phyloP scores from a whole-genome alignment of 2,797 vertebrate genomes.

The Adelosebastes latens region DNA sequence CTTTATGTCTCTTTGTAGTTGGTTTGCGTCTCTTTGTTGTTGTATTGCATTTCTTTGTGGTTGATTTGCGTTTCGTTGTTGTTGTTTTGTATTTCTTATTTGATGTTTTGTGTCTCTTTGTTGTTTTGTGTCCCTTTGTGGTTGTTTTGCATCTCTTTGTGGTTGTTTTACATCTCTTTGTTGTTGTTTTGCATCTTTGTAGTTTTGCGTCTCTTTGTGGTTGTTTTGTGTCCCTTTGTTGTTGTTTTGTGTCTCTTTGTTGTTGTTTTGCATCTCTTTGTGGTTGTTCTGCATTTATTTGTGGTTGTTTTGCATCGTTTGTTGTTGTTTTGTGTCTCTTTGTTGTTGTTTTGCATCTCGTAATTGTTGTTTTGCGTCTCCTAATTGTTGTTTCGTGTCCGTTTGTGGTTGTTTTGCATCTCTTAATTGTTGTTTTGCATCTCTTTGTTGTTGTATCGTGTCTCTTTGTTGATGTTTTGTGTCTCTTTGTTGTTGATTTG shows the following conservation, averaged over 20 bases:
- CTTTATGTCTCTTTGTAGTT: background rate
- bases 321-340: background rate
- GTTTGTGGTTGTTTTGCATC: too few relatives aligned
- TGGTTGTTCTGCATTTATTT: background rate
- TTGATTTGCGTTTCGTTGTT: background rate
- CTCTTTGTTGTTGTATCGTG: too few relatives aligned
- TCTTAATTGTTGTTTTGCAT: too few relatives aligned
- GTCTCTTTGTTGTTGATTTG: too few relatives aligned
- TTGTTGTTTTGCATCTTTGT: background rate
- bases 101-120: too few relatives aligned
- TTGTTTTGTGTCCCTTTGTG: too few relatives aligned
- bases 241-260: background rate
- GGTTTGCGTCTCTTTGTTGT: background rate
- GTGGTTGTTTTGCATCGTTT: background rate
- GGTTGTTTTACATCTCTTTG: background rate
- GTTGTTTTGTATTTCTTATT: background rate
- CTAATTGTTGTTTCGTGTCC: too few relatives aligned
- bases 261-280: background rate
- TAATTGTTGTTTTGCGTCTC: background rate
- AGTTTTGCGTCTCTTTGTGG: background rate
- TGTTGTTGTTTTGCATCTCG: background rate
- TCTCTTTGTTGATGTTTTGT: too few relatives aligned
- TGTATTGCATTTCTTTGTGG: background rate
- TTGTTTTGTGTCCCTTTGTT: background rate
- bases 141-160: background rate